Conservation (phyloP, 2,113 vertebrate genomes). For the Hemicordylus capensis region DNA sequence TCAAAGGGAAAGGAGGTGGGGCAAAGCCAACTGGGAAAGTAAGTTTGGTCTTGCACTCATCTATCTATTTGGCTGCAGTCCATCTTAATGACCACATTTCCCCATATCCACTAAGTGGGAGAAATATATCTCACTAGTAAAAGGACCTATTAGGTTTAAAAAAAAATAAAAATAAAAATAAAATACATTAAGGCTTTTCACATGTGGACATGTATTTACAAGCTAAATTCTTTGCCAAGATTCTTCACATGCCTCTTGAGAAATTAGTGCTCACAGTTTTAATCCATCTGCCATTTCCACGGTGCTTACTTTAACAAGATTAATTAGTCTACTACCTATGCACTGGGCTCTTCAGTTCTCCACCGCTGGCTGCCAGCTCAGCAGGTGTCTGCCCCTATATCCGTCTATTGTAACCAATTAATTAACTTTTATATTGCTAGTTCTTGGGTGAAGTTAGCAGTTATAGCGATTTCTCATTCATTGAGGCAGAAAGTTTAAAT, state of each 20-base stretch:
- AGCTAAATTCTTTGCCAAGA: not conserved
- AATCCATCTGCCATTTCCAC: not conserved
- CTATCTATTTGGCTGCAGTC: not conserved
- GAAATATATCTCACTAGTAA: not conserved
- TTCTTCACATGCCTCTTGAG: not conserved
- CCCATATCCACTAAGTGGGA: not conserved
- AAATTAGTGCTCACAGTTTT: not conserved
- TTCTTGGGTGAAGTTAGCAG: not conserved
- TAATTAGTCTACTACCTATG: not conserved
- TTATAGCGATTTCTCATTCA: conserved; percentile 4
- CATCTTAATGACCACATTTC: not conserved
- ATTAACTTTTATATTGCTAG: not conserved
- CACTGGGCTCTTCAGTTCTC: not conserved
- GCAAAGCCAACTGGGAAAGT: not conserved
- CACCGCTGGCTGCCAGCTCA: not conserved
- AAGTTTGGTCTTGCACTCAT: not conserved
- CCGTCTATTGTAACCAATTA: not conserved
- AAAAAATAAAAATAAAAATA: not conserved
- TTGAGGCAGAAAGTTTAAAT: not conserved
- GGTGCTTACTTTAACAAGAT: not conserved
- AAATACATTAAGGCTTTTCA: no score
- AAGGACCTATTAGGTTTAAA: not conserved
- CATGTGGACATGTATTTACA: not conserved
- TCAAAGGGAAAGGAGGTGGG: not conserved
- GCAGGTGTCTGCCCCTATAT: not conserved